phyloP scores from a whole-genome alignment of 2,113 vertebrate genomes.

The Vanacampus margaritifer region DNA sequence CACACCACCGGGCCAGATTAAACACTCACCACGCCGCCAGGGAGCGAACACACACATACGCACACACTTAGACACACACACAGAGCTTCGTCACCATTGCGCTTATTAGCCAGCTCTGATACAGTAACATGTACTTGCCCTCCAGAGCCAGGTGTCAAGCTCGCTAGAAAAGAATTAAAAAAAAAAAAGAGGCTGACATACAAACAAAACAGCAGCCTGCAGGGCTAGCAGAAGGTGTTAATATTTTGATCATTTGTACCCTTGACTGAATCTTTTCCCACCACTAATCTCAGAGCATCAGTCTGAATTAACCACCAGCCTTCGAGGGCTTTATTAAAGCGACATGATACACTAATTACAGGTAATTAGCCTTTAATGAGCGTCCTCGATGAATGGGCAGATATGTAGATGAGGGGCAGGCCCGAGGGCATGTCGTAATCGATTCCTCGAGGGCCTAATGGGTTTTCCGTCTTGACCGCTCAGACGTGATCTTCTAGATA shows the following conservation, averaged over 20 bases:
- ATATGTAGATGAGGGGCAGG: slow-evolving; percentile 54
- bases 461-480: slow-evolving; percentile 10
- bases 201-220: slow-evolving; percentile 41
- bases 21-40: slow-evolving; percentile 71
- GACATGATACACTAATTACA: slow-evolving; percentile 74
- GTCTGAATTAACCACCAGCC: slow-evolving; percentile 62
- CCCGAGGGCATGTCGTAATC: slow-evolving; percentile 39
- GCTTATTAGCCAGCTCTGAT: slow-evolving; percentile 59
- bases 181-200: slow-evolving; percentile 7
- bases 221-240: slow-evolving; percentile 17
- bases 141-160: slow-evolving; percentile 57
- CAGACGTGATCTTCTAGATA: not conserved
- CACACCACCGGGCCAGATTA: slow-evolving; percentile 42
- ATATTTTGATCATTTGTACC: slow-evolving; percentile 42
- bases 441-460: slow-evolving; percentile 33
- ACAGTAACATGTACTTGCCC: slow-evolving; percentile 57
- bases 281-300: slow-evolving; percentile 57
- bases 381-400: slow-evolving; percentile 59
- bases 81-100: slow-evolving; percentile 48
- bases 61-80: slow-evolving; percentile 39
- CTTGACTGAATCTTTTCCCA: slow-evolving; percentile 49
- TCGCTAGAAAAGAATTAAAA: slow-evolving; percentile 33
- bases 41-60: slow-evolving; percentile 63
- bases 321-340: slow-evolving; percentile 67
- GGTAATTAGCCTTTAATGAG: slow-evolving; percentile 71